Base-by-base conservation (phyloP, 2,797 vertebrate genomes). In the Karalla daura region DNA sequence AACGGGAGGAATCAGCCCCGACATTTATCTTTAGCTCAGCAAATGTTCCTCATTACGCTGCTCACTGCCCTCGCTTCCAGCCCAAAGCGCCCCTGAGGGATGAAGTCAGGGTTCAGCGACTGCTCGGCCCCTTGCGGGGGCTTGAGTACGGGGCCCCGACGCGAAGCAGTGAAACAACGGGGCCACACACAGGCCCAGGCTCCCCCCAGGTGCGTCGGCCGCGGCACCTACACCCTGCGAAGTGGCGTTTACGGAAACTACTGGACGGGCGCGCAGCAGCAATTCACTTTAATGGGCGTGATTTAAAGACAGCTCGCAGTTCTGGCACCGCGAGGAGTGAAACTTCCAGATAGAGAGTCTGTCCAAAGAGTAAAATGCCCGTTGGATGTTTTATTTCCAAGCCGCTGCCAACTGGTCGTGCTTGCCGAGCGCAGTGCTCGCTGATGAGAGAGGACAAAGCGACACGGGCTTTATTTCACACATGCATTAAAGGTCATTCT, bases 31-130 rank as follows among this genome's bases (percentile, higher is more conserved):
- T 63, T 36, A 41, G 54, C 41, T 60, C 41, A 63, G 45, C 46
- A 54, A 15, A 49, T 52, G 44, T 17, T 50, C n/a, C 23, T 41
- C 35, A 24, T 55, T 32, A 55, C 51, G 35, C 18, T 32, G 64
- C 65, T 46, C 52, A 68, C 23, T 44, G 51, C 74, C 71, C 35
- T 17, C 24, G 13, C 62, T 73, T 73, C 46, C 51, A 65, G 18
- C 70, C 37, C 24, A 39, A 74, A 63, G 18, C 24, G 33, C 61
- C 75, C 40, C 80, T 66, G 6, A 35, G 64, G 66, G 72, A 74
- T 35, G 30, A 43, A 50, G 37, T 70, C 46, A 60, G 10, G 32
- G 53, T 63, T 63, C 54, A 55, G 3, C 44, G 45, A 46, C 68
- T 39, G 53, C 17, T 75, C 27, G 18, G 37, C n/a, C 15, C 59